A percentile compares a stretch with the other conserved stretches of the same genome.
Evolutionary conservation across 2,113 vertebrate genomes (phyloP).

Genomic region (Elaphurus davidianus): DNA sequence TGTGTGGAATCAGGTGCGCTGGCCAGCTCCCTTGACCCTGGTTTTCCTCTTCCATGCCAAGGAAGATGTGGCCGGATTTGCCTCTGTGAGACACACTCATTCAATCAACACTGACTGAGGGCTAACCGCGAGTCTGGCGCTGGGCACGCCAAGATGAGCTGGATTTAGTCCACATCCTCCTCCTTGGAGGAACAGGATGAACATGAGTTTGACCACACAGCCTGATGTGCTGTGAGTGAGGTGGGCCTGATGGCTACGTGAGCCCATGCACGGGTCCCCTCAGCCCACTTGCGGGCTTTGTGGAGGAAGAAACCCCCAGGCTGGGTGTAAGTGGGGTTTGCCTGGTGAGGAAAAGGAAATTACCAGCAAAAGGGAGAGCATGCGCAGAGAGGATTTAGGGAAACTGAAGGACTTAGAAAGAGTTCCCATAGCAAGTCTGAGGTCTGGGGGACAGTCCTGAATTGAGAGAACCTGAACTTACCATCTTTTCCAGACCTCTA

Average conservation of each 20-base stretch:
- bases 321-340: background rate
- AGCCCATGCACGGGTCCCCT: background rate
- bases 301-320: background rate
- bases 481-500: background rate
- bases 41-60: background rate
- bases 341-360: background rate
- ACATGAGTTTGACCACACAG: background rate
- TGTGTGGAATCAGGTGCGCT: background rate
- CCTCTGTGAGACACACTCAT: background rate
- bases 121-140: background rate
- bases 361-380: background rate
- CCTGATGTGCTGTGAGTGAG: background rate
- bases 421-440: background rate
- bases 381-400: background rate
- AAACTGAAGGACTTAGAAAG: background rate
- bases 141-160: background rate
- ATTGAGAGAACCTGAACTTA: background rate
- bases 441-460: background rate
- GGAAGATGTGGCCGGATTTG: background rate
- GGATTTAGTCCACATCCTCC: background rate
- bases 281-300: background rate
- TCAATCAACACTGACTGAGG: background rate
- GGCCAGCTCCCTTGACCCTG: background rate
- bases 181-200: background rate
- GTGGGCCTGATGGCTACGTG: fast-evolving